These are phyloP conservation scores for Aphidius gifuensis DNA, from an alignment of 1,140 invertebrate species.

Conservation along the genomic window DNA sequence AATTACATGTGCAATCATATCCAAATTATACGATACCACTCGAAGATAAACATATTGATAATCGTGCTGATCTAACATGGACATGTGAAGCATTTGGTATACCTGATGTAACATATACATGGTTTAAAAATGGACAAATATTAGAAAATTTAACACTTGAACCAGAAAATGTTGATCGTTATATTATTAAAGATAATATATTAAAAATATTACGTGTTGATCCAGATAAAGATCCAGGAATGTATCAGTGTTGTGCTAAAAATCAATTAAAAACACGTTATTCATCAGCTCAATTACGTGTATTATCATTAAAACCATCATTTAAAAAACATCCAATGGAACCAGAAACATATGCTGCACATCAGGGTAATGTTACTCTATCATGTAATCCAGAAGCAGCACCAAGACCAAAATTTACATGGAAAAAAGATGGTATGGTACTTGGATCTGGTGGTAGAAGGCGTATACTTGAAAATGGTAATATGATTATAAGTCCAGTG, in stretches of 20 bases:
- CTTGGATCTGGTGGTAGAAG: conserved; percentile 76
- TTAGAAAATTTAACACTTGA: conserved; percentile 66
- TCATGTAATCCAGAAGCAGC: conserved; percentile 92
- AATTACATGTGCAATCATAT: conserved; percentile 82
- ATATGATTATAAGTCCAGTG: conserved; percentile 82
- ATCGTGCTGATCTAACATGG: conserved; percentile 80
- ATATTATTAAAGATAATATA: conserved; percentile 82
- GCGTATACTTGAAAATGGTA: conserved; percentile 78
- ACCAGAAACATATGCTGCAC: conserved; percentile 83
- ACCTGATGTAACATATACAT: conserved; percentile 89
- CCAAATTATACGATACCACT: conserved; percentile 92
- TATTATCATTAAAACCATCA: conserved; percentile 81
- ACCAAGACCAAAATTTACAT: conserved; percentile 82
- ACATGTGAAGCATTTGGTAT: conserved; percentile 95
- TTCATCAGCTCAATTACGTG: conserved; percentile 85
- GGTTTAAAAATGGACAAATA: conserved; percentile 83
- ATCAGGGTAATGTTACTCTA: conserved; percentile 88
- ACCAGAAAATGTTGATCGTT: conserved; percentile 69
- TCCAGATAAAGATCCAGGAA: conserved; percentile 81
- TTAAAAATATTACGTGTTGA: conserved; percentile 77
- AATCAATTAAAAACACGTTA: conserved; percentile 86
- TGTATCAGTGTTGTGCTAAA: conserved; percentile 91
- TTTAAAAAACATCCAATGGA: conserved; percentile 89
- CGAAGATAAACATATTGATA: conserved; percentile 84
- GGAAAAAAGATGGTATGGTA: conserved; percentile 86